Base-by-base conservation (phyloP, 2,797 vertebrate genomes). In the Sphaeramia orbicularis region DNA sequence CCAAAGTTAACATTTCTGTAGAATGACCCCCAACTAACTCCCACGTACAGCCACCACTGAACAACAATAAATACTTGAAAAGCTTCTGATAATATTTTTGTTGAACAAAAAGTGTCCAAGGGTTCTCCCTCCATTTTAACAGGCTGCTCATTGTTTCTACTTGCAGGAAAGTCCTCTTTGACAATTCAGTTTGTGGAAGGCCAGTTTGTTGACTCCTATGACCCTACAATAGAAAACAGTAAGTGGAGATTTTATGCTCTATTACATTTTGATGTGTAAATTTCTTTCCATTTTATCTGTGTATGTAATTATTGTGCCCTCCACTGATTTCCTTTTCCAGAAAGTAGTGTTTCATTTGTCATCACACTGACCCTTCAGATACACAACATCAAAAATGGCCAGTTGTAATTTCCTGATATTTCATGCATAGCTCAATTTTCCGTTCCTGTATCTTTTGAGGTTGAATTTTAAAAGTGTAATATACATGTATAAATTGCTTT, bases 161-260 rank as follows among this genome's bases (percentile, higher is more conserved):
- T 78, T 88, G 30, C 87, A 99, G 97, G 98, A 92, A 99, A 99
- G 92, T 99, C 98, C 62, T 99, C 98, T 65, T 91, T 99, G 93
- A 99, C 97, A 0, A 99, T 99, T 91, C 98, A 99, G 92, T 99
- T 99, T 91, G 98, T 99, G 81, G 98, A 99, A 94, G 98, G 98
- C 85, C 97, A 99, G 88, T 99, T 99, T 91, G 97, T 99, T 71
- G 98, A 99, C 90, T 98, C 97, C 1, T 99, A 99, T 63, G 98
- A 99, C 89, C 98, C 98, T 61, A 99, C 98, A 89, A 99, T 99
- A 94, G 98, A 99, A 93, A 99, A 99, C 93, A 99, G 98, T 99
- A 92, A 99, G 97, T 98, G 27, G 16, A 18, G 3, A 27, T 42
- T 41, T 13, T 21, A 0, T 6, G 0, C 1, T 37, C 2, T n/a